phyloP scores from a whole-genome alignment of 2,888 invertebrate genomes.

The Alsophila aescularia region DNA sequence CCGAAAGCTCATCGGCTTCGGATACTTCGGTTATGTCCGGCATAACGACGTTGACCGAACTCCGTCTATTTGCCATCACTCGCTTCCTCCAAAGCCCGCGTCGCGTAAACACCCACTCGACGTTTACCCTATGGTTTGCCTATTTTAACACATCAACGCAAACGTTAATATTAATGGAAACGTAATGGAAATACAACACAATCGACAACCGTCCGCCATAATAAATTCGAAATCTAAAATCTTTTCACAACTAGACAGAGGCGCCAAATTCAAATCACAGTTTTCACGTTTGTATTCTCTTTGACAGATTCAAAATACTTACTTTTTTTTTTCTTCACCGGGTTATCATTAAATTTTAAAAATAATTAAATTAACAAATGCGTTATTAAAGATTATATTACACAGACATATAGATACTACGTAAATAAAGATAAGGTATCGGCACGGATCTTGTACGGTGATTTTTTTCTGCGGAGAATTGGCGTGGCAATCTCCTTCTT shows the following conservation, averaged over 20 bases:
- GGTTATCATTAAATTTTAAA: too few species aligned
- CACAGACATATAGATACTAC: too few species aligned
- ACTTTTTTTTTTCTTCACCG: too few species aligned
- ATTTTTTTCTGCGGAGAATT: too few species aligned
- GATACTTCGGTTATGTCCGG: constrained; percentile 88
- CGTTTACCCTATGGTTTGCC: constrained; percentile 48
- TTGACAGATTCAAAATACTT: too few species aligned
- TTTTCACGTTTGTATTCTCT: not conserved
- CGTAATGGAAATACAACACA: constrained; percentile 43
- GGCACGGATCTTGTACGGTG: too few species aligned
- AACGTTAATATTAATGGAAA: constrained; percentile 22
- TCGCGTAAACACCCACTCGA: constrained; percentile 46
- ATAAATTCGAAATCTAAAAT: constrained; percentile 59
- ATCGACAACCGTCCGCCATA: constrained; percentile 65
- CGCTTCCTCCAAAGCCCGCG: constrained; percentile 60
- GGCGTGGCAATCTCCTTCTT: too few species aligned
- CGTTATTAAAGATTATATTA: too few species aligned
- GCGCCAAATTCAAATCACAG: constrained; percentile 16
- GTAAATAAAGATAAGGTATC: too few species aligned
- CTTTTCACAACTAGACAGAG: constrained; percentile 39
- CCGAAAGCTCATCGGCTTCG: constrained; percentile 84
- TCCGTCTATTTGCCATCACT: constrained; percentile 74
- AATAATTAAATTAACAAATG: too few species aligned
- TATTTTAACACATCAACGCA: constrained; percentile 48
- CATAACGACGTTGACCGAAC: constrained; percentile 88